Evolutionary conservation across 2,797 vertebrate species (phyloP).

Genomic region (Okamejei kenojei): DNA sequence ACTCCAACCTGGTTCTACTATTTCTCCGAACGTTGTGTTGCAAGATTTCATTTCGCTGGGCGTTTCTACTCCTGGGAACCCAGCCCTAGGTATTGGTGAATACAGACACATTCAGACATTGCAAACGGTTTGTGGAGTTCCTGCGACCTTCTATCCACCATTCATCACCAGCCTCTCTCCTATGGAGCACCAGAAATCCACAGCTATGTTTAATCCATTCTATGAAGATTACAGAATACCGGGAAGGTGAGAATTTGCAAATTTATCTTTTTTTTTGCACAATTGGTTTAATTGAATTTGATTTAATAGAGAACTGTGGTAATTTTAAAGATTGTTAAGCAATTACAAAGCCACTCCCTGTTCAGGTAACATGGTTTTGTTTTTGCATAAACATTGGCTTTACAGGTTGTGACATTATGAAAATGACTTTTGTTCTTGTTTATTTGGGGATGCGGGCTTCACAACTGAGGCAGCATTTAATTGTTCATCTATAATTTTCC

Average conservation of each 20-base stretch:
- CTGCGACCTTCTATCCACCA: neutral
- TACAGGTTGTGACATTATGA: neutral
- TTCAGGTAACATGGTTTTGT: neutral
- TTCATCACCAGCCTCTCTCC: no score
- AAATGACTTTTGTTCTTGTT: neutral
- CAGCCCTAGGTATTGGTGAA: neutral
- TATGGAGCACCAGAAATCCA: no score
- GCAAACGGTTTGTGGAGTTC: neutral
- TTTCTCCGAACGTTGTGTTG: neutral
- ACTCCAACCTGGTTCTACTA: neutral
- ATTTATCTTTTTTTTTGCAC: neutral
- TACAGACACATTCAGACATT: neutral
- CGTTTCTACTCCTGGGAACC: neutral
- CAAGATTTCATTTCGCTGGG: neutral
- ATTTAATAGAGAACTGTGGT: neutral
- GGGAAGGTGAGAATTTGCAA: conserved; percentile 18
- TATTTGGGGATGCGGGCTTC: no score
- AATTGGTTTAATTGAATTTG: neutral
- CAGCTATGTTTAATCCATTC: neutral
- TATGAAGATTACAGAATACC: neutral
- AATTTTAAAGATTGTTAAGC: neutral
- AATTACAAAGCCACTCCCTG: neutral
- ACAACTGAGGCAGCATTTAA: no score
- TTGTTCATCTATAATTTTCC: neutral
- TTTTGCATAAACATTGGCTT: neutral